Base-by-base conservation (phyloP, 35 echinoderm and acorn worm genomes). In the Acanthaster planci region DNA sequence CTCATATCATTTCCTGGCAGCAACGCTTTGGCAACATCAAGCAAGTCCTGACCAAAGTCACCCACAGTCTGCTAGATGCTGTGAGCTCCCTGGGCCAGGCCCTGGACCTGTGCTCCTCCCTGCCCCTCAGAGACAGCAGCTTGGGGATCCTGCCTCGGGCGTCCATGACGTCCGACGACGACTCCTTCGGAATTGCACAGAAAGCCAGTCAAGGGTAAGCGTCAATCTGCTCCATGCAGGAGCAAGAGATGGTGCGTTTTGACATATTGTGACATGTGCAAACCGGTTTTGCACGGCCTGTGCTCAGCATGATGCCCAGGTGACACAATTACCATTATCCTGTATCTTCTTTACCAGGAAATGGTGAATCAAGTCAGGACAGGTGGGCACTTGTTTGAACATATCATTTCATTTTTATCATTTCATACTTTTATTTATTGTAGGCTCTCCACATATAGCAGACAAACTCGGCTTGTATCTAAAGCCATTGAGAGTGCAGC, bases 21-120 rank as follows among this genome's bases (percentile, higher is more conserved):
- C 76, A 19, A 27, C 84, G 40, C 75, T 77, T 86, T 14, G 19
- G 31, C 21, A 52, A 59, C n/a, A 76, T 86, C 16, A 68, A 58
- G 4, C 31, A 77, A 32, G 44, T 78, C 7, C 47, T 86, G 67
- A 52, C 39, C 67, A 86, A 86, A 78, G 84, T 86, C 67, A 86
- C 84, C 36, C 31, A 32, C 44, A 86, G 75, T 29, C 29, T 86
- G 40, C 7, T 76, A 38, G 84, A 86, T 52, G 76, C 67, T 22
- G 84, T 86, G 31, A 37, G 64, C 40, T 50, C 76, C 18, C 84
- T 86, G 5, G 68, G 84, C 36, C 72, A 86, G 27, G 84, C 84
- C 2, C 34, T 86, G 39, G 84, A 86, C 67, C 75, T 86, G 39
- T 86, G 84, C 29, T 22, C n/a, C 22, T 76, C 84, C 1, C 21